phyloP scores from a whole-genome alignment of 2,797 vertebrate species.

The Muscicapa striata region DNA sequence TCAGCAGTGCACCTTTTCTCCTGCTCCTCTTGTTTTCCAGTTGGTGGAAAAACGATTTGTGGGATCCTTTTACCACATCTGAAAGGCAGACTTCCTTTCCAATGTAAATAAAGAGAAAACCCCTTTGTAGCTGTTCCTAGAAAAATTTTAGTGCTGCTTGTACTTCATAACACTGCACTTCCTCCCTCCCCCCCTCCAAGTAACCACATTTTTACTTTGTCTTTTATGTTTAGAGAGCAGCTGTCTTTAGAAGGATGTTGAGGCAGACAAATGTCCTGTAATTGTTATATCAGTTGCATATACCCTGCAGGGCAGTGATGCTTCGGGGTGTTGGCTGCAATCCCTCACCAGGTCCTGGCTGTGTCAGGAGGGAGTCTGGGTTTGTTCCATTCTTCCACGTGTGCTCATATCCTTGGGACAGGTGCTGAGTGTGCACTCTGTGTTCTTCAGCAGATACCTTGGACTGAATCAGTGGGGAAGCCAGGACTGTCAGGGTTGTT shows the following conservation, averaged over 20 bases:
- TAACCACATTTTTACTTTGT: neutral
- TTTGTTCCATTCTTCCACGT: neutral
- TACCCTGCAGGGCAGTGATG: neutral
- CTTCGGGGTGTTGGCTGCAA: neutral
- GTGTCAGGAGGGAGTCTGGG: neutral
- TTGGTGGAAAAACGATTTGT: neutral
- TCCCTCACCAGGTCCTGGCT: neutral
- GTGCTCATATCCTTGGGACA: neutral
- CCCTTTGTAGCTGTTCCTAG: neutral
- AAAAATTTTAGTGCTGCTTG: neutral
- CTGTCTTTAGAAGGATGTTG: neutral
- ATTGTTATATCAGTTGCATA: neutral
- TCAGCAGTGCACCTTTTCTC: rapidly evolving
- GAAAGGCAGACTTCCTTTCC: neutral
- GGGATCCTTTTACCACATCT: neutral
- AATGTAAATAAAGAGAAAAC: neutral
- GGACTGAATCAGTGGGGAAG: neutral
- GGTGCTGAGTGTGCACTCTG: neutral
- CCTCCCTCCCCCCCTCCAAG: neutral
- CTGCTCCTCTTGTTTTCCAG: neutral
- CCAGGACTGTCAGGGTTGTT: neutral
- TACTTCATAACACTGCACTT: neutral
- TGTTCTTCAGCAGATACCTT: neutral
- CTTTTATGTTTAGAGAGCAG: neutral
- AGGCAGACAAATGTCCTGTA: neutral